Percentiles rank a stretch among this genome's conserved stretches.
These are phyloP conservation scores for Porites evermanni DNA, from an alignment of 92 coral and sea anemone genomes.

Conservation along the genomic window DNA sequence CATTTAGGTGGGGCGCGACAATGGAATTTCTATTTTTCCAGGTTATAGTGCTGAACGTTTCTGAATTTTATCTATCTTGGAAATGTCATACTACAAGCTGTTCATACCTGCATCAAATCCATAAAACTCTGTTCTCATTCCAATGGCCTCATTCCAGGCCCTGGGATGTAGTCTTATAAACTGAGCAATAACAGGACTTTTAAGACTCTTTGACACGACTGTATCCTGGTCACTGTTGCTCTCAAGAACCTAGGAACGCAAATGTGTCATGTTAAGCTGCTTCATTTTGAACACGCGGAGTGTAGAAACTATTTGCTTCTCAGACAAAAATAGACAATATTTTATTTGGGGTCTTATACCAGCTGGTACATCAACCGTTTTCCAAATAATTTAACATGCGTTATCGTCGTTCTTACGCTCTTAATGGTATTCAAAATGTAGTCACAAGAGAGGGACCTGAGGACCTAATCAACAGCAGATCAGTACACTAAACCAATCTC, in stretches of 20 bases:
- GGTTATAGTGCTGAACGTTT: background rate
- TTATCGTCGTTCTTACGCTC: no score
- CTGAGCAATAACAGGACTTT: slow-evolving; percentile 67
- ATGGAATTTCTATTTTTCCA: no score
- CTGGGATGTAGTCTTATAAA: slow-evolving; percentile 75
- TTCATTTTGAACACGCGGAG: no score
- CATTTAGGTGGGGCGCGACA: no score
- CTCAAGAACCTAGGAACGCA: slow-evolving; percentile 70
- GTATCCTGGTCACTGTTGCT: slow-evolving; percentile 79
- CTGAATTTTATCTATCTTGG: background rate
- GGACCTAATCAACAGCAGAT: no score
- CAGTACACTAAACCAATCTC: no score
- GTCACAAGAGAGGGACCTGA: no score
- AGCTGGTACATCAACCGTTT: no score
- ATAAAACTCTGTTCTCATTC: slow-evolving; percentile 76
- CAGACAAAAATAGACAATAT: background rate
- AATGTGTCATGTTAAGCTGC: background rate
- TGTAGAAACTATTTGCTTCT: background rate
- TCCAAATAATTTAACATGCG: background rate
- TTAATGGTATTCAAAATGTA: no score
- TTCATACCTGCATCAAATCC: slow-evolving; percentile 83
- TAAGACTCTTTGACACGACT: slow-evolving; percentile 59
- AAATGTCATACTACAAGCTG: background rate
- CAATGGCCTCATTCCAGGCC: slow-evolving; percentile 86
- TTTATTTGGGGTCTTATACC: background rate